Conservation (phyloP, 2,888 invertebrate species). For the Steinernema scapterisci region DNA sequence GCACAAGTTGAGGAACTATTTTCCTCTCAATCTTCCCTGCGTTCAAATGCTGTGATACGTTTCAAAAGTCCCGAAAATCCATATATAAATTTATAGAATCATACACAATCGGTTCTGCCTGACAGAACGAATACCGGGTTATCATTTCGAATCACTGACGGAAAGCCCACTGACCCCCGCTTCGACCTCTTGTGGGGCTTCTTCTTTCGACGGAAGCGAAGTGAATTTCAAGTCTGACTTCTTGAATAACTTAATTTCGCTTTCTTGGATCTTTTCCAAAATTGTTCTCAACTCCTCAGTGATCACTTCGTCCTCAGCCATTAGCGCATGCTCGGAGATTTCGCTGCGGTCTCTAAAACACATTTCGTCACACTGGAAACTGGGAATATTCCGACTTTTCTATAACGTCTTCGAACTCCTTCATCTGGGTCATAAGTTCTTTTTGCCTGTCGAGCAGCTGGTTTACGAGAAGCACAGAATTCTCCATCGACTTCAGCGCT, state of each 20-base stretch:
- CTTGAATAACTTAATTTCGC: slow-evolving; percentile 6
- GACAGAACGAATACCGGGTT: neutral
- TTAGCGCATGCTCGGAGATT: neutral
- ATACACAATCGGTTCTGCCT: neutral
- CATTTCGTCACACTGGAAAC: too few species aligned
- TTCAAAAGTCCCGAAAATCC: too few species aligned
- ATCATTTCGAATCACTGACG: neutral
- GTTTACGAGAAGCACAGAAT: slow-evolving; percentile 49
- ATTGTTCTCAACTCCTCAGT: neutral
- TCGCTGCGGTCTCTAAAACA: slow-evolving; percentile 9
- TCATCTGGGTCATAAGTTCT: slow-evolving; percentile 41
- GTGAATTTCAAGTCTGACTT: neutral
- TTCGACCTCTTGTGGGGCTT: neutral
- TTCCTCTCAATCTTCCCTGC: too few species aligned
- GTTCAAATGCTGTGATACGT: too few species aligned
- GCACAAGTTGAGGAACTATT: too few species aligned
- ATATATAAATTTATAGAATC: neutral
- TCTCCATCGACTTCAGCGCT: slow-evolving; percentile 56
- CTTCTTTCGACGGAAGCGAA: neutral
- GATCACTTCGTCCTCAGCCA: neutral
- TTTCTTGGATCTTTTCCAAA: neutral
- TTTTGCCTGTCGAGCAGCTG: slow-evolving; percentile 46
- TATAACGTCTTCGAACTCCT: slow-evolving; percentile 43
- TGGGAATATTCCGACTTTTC: slow-evolving; percentile 35
- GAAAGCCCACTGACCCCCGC: neutral